A percentile compares a stretch with the other conserved stretches of the same genome.
These are phyloP conservation scores for Halichoeres trimaculatus DNA, from an alignment of 2,113 vertebrate species.

Conservation along the genomic window DNA sequence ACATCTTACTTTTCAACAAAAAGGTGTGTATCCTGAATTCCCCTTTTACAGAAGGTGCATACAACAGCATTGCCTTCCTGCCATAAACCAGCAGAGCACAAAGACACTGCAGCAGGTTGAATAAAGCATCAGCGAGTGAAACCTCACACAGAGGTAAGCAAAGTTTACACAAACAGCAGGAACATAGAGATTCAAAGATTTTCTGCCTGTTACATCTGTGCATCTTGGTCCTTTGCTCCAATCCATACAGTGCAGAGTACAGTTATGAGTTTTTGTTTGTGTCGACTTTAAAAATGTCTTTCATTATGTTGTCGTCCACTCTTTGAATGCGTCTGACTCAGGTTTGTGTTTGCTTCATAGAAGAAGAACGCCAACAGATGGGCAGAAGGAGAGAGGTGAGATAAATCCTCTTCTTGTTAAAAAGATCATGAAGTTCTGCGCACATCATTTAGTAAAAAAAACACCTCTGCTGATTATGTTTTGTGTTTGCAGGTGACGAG, in stretches of 20 bases:
- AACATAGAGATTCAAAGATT: too few relatives aligned
- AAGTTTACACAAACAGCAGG: too few relatives aligned
- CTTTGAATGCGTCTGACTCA: constrained; percentile 26
- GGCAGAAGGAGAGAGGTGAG: constrained; percentile 45
- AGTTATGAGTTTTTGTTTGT: neutral
- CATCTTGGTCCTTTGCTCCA: neutral
- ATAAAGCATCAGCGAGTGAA: neutral
- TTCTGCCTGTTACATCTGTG: neutral
- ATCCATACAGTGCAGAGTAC: neutral
- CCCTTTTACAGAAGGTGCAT: constrained; percentile 1
- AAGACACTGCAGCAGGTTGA: neutral
- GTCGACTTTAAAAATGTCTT: neutral
- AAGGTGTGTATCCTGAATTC: neutral
- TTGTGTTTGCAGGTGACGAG: constrained; percentile 48
- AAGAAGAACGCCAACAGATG: constrained; percentile 31
- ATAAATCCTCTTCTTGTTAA: too few relatives aligned
- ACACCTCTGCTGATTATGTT: too few relatives aligned
- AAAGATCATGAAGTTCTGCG: too few relatives aligned
- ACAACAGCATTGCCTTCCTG: neutral
- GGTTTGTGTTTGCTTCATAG: constrained; percentile 44
- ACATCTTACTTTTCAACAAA: neutral
- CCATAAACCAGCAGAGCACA: neutral
- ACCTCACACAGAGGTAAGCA: neutral
- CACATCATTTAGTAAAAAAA: too few relatives aligned
- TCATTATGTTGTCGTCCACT: neutral